Conservation (phyloP, 2,888 invertebrate genomes). For the Camptogramma bilineatum region DNA sequence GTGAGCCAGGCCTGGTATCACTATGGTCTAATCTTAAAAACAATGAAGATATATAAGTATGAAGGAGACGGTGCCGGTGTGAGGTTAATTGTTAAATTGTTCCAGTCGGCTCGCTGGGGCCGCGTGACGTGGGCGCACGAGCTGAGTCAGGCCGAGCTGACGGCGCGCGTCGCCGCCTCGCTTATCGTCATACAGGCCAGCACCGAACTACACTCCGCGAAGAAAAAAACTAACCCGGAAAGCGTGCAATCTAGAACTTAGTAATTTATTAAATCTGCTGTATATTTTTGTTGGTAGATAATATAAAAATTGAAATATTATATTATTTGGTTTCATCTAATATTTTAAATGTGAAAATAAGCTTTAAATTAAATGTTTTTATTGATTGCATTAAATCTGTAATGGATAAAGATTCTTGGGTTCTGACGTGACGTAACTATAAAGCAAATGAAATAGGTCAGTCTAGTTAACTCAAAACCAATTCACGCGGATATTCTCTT, state of each 20-base stretch:
- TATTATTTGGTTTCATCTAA: background rate
- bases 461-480: constrained; percentile 5
- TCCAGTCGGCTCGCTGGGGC: constrained; percentile 94
- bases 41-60: background rate
- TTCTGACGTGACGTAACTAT: background rate
- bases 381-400: background rate
- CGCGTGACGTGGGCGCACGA: constrained; percentile 99
- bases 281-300: constrained; percentile 9
- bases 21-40: no score
- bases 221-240: constrained; percentile 51
- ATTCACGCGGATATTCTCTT: constrained; percentile 14
- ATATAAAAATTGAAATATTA: background rate
- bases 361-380: background rate
- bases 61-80: constrained; percentile 27
- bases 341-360: background rate
- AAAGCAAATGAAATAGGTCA: constrained; percentile 22
- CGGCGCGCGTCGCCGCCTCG: constrained; percentile 94
- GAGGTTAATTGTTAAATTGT: constrained; percentile 43
- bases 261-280: background rate
- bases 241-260: constrained; percentile 13
- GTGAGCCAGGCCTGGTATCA: no score
- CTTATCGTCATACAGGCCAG: constrained; percentile 91
- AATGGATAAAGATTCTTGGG: background rate
- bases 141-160: constrained; percentile 92
- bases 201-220: constrained; percentile 60